Base-by-base conservation (phyloP, 1,140 invertebrate genomes). In the Metopolophium dirhodum region DNA sequence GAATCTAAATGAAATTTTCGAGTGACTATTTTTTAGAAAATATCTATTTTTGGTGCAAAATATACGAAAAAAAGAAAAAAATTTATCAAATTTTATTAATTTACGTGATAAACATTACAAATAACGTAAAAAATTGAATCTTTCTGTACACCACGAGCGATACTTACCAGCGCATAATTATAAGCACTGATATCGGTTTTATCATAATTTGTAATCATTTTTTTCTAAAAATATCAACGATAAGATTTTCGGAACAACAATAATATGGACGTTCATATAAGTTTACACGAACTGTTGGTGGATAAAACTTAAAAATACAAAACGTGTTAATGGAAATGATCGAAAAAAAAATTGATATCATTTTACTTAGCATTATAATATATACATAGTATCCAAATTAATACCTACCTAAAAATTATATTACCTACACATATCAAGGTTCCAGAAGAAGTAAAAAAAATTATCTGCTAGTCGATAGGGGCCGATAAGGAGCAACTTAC, bases 271-370 rank as follows among this genome's bases (percentile, higher is more conserved):
- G n/a, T 77, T 77, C 14, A 77, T 77, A 30, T 30, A 77, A 77
- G 14, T 77, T 77, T 77, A 77, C 61, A 77, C n/a, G 30, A 14
- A 77, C 14, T 77, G 61, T 77, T 14, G 0, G n/a, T 77, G 61
- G 14, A 77, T 77, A 77, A 77, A 77, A 77, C n/a, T 77, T 77
- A 77, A 77, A 77, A 77, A 77, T 77, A 77, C 61, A n/a, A 77
- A 14, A n/a, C 61, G n/a, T 77, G n/a, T 77, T n/a, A n/a, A 23
- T 54, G 20, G 14, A n/a, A 77, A n/a, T 4, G 14, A 77, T 77
- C 4, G 7, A 35, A 77, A 77, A 37, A 57, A n/a, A 77, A 77
- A 77, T 18, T 18, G 14, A 77, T 77, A 77, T 77, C 61, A 11
- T n/a, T 77, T n/a, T 18, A 77, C 14, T 77, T n/a, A n/a, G 14